Base-by-base conservation (phyloP, 2,797 vertebrate species). In the Cynodonichthys magdalenae region DNA sequence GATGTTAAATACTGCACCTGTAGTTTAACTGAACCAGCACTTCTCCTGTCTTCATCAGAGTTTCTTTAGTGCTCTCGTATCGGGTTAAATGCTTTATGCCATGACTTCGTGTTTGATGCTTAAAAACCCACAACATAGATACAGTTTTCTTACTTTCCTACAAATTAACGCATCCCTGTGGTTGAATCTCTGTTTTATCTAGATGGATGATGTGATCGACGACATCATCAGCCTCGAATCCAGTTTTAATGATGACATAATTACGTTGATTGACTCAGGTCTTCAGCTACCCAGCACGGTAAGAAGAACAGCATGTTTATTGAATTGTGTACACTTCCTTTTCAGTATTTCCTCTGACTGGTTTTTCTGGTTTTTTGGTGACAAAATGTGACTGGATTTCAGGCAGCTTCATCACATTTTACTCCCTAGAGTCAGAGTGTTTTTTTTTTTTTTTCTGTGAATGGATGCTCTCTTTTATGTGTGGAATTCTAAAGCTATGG, bases 191-290 rank as follows among this genome's bases (percentile, higher is more conserved):
- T 62, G 18, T 19, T 27, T 20, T 7, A 15, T 61, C 68, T 75
- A 96, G 96, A 96, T 97, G 65, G 95, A 96, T 74, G 95, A 96
- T 36, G 96, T 97, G 77, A 96, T 98, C 9, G 96, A 97, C 71
- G 94, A 97, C 90, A 96, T 97, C 87, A 97, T 97, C 83, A 98
- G 96, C 87, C 92, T 98, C 63, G 95, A 97, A 87, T 97, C 96
- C 80, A 97, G 96, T 92, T 96, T 95, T 83, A 96, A 96, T 29
- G 96, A 97, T 1, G 96, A 98, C 80, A 94, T 96, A 86, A 94
- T 97, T 76, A 93, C 94, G 12, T 92, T 95, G 74, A 94, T 96
- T 28, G 95, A 96, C 74, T 92, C 92, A n/a, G 93, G 93, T 52
- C 92, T 95, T 49, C 95, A 95, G 84, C 84, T 97, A 57, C 95